Conservation (phyloP, 2,797 vertebrate genomes). For the Poeciliopsis turneri region DNA sequence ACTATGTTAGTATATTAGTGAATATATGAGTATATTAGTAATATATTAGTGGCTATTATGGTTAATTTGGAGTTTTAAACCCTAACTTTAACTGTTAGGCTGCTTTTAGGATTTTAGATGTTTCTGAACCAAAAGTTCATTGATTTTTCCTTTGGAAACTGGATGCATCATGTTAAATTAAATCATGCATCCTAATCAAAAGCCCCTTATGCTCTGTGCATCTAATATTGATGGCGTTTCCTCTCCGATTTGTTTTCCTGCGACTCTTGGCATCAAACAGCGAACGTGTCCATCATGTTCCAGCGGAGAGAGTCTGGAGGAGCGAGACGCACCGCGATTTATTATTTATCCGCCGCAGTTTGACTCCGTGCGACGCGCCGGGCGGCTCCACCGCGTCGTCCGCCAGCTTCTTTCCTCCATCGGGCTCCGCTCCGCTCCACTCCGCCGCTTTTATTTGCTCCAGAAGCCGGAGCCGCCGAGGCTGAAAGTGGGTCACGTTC, state of each 20-base stretch:
- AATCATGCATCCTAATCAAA: not conserved
- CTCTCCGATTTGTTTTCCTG: not conserved
- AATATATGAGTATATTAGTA: no score
- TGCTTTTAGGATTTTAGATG: not conserved
- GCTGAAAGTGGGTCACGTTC: constrained; percentile 69
- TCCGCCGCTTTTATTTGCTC: constrained; percentile 48
- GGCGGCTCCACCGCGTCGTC: not conserved
- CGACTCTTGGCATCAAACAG: not conserved
- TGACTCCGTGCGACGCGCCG: constrained; percentile 22
- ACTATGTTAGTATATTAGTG: not conserved
- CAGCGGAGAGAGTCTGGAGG: constrained; percentile 18
- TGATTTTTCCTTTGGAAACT: not conserved
- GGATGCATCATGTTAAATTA: not conserved
- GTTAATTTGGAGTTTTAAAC: not conserved
- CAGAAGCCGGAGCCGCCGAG: constrained; percentile 47
- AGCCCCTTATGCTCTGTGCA: not conserved
- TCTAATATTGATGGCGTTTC: constrained; percentile 1
- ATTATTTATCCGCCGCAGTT: constrained; percentile 30
- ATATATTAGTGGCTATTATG: not conserved
- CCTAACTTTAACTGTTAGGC: no score
- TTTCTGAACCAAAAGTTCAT: not conserved
- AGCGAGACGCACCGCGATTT: constrained; percentile 12
- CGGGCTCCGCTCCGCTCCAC: not conserved
- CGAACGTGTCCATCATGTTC: constrained; percentile 29
- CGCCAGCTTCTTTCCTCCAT: not conserved